Evolutionary conservation across 1,140 invertebrate species (phyloP).

Genomic region (Heliconius hermathena): DNA sequence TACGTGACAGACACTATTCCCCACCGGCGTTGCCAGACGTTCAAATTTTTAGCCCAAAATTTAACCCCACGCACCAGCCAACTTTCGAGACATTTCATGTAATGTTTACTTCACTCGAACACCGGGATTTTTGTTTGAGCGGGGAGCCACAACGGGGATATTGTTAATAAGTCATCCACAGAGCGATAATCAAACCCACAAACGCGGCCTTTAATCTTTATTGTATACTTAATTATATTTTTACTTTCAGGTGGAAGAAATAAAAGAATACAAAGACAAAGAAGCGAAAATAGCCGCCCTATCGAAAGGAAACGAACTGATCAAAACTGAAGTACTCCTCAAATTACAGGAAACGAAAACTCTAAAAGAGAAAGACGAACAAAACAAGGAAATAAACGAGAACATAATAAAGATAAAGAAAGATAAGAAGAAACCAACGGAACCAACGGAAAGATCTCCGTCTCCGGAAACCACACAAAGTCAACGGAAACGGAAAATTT

Average conservation of each 20-base stretch:
- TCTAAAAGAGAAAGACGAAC: conserved; percentile 41
- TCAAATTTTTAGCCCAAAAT: too few relatives aligned
- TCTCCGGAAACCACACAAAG: conserved; percentile 28
- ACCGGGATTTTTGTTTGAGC: too few relatives aligned
- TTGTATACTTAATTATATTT: neutral
- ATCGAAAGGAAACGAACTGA: conserved; percentile 60
- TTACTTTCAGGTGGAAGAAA: conserved; percentile 55
- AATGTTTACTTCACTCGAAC: too few relatives aligned
- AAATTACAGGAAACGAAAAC: conserved; percentile 54
- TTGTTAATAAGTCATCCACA: too few relatives aligned
- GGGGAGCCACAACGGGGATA: too few relatives aligned
- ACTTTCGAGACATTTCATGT: too few relatives aligned
- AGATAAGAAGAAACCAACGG: conserved; percentile 11
- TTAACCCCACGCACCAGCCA: neutral
- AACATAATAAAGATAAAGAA: conserved; percentile 21
- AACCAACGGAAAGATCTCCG: neutral
- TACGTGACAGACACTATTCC: too few relatives aligned
- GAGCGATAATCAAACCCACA: too few relatives aligned
- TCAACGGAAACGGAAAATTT: conserved; percentile 57
- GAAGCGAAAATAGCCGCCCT: conserved; percentile 64
- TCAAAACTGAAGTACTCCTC: conserved; percentile 58
- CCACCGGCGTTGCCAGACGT: too few relatives aligned
- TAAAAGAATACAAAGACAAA: conserved; percentile 60
- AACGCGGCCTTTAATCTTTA: too few relatives aligned
- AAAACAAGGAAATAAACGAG: conserved; percentile 13